A percentile compares a stretch with the other conserved stretches of the same genome.
phyloP scores from a whole-genome alignment of 92 coral and sea anemone genomes.

The Ricordea florida region DNA sequence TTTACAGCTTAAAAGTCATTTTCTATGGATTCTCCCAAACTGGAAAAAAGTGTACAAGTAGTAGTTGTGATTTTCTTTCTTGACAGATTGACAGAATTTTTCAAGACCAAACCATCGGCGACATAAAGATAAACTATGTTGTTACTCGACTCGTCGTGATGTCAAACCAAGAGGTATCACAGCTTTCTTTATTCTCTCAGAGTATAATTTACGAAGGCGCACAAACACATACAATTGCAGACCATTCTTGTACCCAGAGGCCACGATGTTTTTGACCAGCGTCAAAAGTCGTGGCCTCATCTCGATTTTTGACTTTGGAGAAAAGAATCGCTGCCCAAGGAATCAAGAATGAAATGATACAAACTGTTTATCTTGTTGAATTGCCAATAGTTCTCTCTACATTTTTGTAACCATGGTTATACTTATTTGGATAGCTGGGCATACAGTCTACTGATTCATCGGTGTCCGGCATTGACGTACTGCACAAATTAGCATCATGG shows the following conservation, averaged over 20 bases:
- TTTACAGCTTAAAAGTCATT: too few relatives aligned
- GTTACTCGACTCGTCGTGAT: conserved; percentile 42
- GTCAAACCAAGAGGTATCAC: conserved; percentile 61
- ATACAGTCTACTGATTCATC: not conserved
- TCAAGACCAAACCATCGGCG: conserved; percentile 38
- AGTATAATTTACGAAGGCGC: too few relatives aligned
- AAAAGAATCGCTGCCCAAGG: too few relatives aligned
- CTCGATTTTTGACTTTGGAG: too few relatives aligned
- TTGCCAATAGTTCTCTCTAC: not conserved
- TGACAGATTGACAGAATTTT: conserved; percentile 49
- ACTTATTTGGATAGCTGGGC: not conserved
- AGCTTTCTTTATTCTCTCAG: too few relatives aligned
- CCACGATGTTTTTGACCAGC: too few relatives aligned
- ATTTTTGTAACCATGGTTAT: not conserved
- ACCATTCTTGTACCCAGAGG: too few relatives aligned
- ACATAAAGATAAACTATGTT: conserved; percentile 41
- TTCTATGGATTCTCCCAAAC: too few relatives aligned
- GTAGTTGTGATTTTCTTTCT: not conserved
- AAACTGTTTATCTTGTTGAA: not conserved
- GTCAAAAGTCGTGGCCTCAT: too few relatives aligned
- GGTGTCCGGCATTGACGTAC: not conserved
- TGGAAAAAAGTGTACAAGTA: not conserved
- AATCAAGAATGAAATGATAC: too few relatives aligned
- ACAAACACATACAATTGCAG: too few relatives aligned
- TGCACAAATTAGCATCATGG: not conserved